Percentiles rank a stretch among this genome's conserved stretches.
These are phyloP conservation scores for Erannis defoliaria DNA, from an alignment of 2,888 invertebrate species.

Conservation along the genomic window DNA sequence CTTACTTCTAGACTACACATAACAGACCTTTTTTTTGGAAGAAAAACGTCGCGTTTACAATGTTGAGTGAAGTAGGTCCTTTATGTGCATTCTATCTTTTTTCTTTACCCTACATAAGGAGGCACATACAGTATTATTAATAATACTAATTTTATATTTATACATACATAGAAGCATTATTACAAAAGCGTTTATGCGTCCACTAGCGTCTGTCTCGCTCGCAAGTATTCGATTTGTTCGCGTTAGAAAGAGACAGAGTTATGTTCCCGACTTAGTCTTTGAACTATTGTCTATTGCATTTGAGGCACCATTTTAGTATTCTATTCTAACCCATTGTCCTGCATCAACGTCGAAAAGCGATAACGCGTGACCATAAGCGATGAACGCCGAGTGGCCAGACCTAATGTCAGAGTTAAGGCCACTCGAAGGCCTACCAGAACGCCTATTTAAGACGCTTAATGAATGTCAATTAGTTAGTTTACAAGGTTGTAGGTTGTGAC, in stretches of 20 bases:
- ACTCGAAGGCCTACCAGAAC: no score
- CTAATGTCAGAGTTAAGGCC: not conserved
- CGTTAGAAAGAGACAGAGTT: conserved; percentile 26
- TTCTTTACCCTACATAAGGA: conserved; percentile 21
- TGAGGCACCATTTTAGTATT: conserved; percentile 42
- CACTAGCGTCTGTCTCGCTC: conserved; percentile 31
- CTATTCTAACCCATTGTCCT: conserved; percentile 6
- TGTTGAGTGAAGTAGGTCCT: conserved; percentile 14
- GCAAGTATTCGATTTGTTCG: conserved; percentile 29
- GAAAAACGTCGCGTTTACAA: conserved; percentile 14
- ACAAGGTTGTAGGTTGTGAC: no score
- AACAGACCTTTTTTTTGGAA: conserved; percentile 14
- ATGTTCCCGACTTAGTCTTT: conserved; percentile 25
- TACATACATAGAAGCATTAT: conserved; percentile 25
- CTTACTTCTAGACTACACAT: conserved; percentile 20
- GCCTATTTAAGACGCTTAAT: no score
- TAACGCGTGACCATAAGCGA: not conserved
- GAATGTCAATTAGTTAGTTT: no score
- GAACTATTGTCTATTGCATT: conserved; percentile 40
- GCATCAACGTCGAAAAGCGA: not conserved
- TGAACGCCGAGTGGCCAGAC: no score
- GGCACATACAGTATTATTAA: conserved; percentile 32
- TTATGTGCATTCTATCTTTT: conserved; percentile 22
- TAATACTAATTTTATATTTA: conserved; percentile 22
- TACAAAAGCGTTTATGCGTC: conserved; percentile 24